Evolutionary conservation across 2,888 invertebrate species (phyloP), one percentile per base, ranked within the genome.

Genomic region (Willowsia nigromaculata): DNA sequence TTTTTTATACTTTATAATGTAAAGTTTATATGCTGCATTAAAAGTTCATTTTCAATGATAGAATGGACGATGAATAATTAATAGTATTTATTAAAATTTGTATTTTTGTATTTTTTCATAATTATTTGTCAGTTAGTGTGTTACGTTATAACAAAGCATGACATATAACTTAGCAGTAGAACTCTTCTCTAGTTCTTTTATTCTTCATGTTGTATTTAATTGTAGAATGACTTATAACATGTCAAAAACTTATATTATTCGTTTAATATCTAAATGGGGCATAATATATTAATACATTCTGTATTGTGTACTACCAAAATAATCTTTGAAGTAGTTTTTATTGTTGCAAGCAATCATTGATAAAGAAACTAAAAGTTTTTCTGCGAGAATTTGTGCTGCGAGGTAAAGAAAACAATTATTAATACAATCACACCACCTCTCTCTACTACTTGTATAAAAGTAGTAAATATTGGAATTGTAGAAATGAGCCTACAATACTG

Each of bases 351-450:
- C 25, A 59, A 9, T 22, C 25, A 68, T 33, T 68, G 37, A 68
- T 68, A 37, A 68, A 68, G 22, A 68, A 37, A 53, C 62, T n/a
- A n/a, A 18, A 62, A 62, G 43, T 30, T n/a, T n/a, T n/a, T n/a
- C n/a, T 15, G 62, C 1, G 30, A 62, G 9, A 37, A 68, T 18
- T 68, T 68, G 65, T 68, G 33, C 65, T 3, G 33, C 65, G 37
- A 33, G 33, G 18, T 18, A 30, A 62, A 62, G 6, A 53, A 53
- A 7, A n/a, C n/a, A 30, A 7, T 62, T n/a, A 53, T 68, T 68
- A 68, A 33, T 37, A 9, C 33, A 33, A 65, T 65, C n/a, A 65
- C 33, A 65, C 30, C 33, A n/a, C n/a, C n/a, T n/a, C n/a, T n/a
- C n/a, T n/a, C n/a, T n/a, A 65, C 65, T 18, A 68, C 65, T 37